Conservation (phyloP, 2,888 invertebrate genomes). For the Rhorus exstirpatorius region DNA sequence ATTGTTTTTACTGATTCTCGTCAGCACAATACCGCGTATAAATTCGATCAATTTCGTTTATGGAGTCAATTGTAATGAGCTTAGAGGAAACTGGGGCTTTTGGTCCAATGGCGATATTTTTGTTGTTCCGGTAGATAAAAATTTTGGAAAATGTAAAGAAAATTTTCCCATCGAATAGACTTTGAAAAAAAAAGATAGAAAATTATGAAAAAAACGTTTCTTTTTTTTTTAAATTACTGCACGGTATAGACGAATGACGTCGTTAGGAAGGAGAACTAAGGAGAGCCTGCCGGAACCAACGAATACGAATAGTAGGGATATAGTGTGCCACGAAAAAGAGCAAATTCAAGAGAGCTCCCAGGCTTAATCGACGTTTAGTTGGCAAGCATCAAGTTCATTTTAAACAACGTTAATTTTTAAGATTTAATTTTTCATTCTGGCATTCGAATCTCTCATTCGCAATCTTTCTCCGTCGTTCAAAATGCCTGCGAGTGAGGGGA, state of each 20-base stretch:
- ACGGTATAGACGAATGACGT: too few relatives aligned
- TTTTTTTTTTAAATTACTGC: too few relatives aligned
- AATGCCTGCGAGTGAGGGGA: too few relatives aligned
- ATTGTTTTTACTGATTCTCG: conserved; percentile 17
- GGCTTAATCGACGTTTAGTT: conserved; percentile 32
- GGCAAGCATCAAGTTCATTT: background rate
- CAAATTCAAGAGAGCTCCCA: conserved; percentile 24
- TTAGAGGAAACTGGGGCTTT: too few relatives aligned
- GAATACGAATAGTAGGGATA: conserved; percentile 3
- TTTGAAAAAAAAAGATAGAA: too few relatives aligned
- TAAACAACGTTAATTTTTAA: conserved; percentile 1
- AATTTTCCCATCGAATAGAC: too few relatives aligned
- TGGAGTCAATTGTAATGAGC: background rate
- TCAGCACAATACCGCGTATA: background rate
- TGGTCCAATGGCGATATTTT: too few relatives aligned
- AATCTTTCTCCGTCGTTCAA: too few relatives aligned
- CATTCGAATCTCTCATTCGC: too few relatives aligned
- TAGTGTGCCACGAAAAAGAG: background rate
- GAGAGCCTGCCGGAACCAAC: conserved; percentile 9
- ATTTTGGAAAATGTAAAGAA: too few relatives aligned
- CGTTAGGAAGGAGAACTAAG: background rate
- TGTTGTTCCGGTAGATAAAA: too few relatives aligned
- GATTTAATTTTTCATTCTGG: conserved; percentile 7
- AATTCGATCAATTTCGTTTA: background rate
- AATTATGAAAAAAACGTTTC: too few relatives aligned